These are phyloP conservation scores for Metopolophium dirhodum DNA, from an alignment of 1,140 invertebrate genomes.

Conservation along the genomic window DNA sequence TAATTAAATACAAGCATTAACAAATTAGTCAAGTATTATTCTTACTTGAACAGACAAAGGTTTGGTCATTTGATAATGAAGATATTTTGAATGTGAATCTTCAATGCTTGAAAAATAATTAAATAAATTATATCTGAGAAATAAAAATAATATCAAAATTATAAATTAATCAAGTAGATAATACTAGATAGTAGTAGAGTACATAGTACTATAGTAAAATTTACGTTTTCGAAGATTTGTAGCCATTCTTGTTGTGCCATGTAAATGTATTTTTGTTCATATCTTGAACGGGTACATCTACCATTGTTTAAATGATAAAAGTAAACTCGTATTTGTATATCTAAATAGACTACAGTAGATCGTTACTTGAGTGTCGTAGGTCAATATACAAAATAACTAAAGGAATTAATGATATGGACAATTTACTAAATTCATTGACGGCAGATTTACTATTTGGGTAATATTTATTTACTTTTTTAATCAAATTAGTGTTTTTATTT, in stretches of 20 bases:
- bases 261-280: conserved; percentile 34
- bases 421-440: neutral
- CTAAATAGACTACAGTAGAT: neutral
- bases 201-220: neutral
- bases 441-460: neutral
- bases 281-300: conserved; percentile 47
- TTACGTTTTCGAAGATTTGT: conserved; percentile 45
- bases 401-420: neutral
- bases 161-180: neutral
- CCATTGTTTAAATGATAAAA: neutral
- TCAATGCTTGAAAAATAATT: conserved; percentile 44
- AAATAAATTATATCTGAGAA: conserved; percentile 27
- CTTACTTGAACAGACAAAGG: conserved; percentile 46
- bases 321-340: neutral
- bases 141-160: neutral
- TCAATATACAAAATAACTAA: neutral
- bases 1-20: neutral
- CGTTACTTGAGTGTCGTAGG: neutral
- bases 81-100: conserved; percentile 43
- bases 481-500: conserved; percentile 30
- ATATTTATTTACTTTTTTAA: conserved; percentile 37
- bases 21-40: neutral
- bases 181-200: no score
- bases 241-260: conserved; percentile 38
- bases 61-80: conserved; percentile 46